These are phyloP conservation scores for Bruchidius siliquastri DNA, from an alignment of 2,888 invertebrate genomes.

Conservation along the genomic window DNA sequence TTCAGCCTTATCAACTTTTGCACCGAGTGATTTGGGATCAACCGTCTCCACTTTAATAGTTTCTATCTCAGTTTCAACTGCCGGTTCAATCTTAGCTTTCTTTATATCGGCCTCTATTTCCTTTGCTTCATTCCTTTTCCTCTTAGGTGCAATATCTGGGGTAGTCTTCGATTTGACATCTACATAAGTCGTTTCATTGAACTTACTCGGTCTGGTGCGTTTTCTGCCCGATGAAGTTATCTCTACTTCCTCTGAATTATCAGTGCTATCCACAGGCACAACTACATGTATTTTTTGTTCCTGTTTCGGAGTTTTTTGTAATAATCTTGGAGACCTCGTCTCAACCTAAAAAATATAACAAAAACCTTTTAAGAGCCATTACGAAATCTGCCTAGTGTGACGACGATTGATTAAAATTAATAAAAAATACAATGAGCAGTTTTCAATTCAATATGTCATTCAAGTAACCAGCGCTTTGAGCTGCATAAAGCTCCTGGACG, in stretches of 20 bases:
- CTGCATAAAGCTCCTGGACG: too few relatives aligned
- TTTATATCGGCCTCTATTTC: slow-evolving; percentile 35
- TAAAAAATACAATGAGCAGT: too few relatives aligned
- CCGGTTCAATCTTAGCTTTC: slow-evolving; percentile 24
- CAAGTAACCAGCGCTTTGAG: too few relatives aligned
- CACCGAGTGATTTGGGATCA: not conserved
- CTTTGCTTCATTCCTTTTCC: slow-evolving; percentile 37
- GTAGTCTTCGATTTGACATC: slow-evolving; percentile 36
- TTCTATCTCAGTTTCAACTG: slow-evolving; percentile 6
- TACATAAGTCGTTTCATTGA: slow-evolving; percentile 60
- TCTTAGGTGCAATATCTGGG: slow-evolving; percentile 28
- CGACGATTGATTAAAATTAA: too few relatives aligned
- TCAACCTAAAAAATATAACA: not conserved
- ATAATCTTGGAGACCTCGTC: slow-evolving; percentile 2
- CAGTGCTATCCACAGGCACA: slow-evolving; percentile 17
- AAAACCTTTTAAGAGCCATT: too few relatives aligned
- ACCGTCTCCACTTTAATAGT: not conserved
- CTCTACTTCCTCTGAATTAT: slow-evolving; percentile 47
- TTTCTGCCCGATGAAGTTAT: slow-evolving; percentile 61
- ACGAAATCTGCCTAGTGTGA: too few relatives aligned
- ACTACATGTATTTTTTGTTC: slow-evolving; percentile 23
- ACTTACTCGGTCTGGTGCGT: slow-evolving; percentile 60
- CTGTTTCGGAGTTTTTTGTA: slow-evolving; percentile 19
- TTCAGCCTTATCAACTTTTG: not conserved
- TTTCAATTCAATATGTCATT: too few relatives aligned